Percentiles rank a stretch among this genome's conserved stretches.
Evolutionary conservation across 2,113 vertebrate species (phyloP).

Genomic region (Trichechus manatus): DNA sequence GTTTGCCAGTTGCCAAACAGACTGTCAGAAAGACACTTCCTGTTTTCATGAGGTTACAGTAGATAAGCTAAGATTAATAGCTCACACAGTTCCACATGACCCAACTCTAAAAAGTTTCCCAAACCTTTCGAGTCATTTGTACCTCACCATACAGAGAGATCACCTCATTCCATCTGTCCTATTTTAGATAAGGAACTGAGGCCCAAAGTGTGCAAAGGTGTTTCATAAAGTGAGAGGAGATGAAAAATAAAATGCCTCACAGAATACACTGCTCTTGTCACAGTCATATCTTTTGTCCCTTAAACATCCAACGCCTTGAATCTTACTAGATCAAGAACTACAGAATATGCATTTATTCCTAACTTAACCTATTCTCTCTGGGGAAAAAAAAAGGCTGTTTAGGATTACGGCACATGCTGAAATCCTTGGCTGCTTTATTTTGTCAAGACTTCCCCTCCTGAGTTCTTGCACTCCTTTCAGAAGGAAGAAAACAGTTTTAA

Average conservation of each 20-base stretch:
- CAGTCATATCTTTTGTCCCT: background rate
- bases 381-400: background rate
- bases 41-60: background rate
- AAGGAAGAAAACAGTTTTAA: conserved; percentile 11
- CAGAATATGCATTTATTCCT: conserved; percentile 37
- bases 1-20: background rate
- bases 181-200: background rate
- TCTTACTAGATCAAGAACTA: conserved; percentile 30
- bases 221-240: background rate
- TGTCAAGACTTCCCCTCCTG: background rate
- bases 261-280: background rate
- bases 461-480: background rate
- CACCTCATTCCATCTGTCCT: background rate
- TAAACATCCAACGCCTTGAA: background rate
- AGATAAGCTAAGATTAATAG: background rate
- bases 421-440: conserved; percentile 2
- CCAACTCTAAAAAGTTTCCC: background rate
- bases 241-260: background rate
- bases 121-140: background rate
- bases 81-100: background rate
- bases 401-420: background rate
- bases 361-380: background rate
- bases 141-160: conserved; percentile 17
- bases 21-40: background rate
- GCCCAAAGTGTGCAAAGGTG: background rate